Conservation (phyloP, 1,140 invertebrate genomes). For the Heliconius hermathena region DNA sequence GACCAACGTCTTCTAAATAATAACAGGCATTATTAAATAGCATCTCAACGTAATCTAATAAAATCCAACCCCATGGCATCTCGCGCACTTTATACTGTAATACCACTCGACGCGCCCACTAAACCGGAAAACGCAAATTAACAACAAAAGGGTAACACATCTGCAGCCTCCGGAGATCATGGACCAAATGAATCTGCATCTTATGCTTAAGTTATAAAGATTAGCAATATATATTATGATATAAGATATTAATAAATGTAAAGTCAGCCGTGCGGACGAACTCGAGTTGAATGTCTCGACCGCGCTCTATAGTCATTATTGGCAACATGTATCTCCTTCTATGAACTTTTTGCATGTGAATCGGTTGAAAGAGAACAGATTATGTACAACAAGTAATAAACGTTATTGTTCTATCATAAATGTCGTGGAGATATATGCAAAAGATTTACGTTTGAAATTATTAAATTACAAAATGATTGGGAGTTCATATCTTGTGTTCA, state of each 20-base stretch:
- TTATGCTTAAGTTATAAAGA: slow-evolving; percentile 10
- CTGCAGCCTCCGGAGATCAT: slow-evolving; percentile 50
- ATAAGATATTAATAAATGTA: slow-evolving; percentile 78
- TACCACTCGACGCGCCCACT: slow-evolving; percentile 72
- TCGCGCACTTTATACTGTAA: slow-evolving; percentile 49
- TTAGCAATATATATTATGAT: slow-evolving; percentile 58
- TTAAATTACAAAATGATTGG: too few relatives aligned
- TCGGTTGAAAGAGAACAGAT: not conserved
- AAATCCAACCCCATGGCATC: slow-evolving; percentile 51
- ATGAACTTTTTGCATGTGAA: slow-evolving; percentile 13
- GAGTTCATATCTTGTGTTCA: too few relatives aligned
- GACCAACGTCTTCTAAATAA: not conserved
- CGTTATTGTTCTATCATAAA: not conserved
- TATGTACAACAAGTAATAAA: not conserved
- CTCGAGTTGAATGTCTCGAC: slow-evolving; percentile 51
- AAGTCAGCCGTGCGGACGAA: slow-evolving; percentile 65
- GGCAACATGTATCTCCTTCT: slow-evolving; percentile 6
- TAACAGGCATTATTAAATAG: slow-evolving; percentile 27
- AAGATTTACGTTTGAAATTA: too few relatives aligned
- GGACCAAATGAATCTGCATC: slow-evolving; percentile 12
- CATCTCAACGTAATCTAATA: slow-evolving; percentile 57
- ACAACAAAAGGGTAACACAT: slow-evolving; percentile 79
- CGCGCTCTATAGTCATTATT: slow-evolving; percentile 3
- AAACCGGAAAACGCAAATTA: slow-evolving; percentile 79
- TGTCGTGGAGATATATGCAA: too few relatives aligned